Evolutionary conservation across 2,113 vertebrate species (phyloP).

Genomic region (Lanius collurio): DNA sequence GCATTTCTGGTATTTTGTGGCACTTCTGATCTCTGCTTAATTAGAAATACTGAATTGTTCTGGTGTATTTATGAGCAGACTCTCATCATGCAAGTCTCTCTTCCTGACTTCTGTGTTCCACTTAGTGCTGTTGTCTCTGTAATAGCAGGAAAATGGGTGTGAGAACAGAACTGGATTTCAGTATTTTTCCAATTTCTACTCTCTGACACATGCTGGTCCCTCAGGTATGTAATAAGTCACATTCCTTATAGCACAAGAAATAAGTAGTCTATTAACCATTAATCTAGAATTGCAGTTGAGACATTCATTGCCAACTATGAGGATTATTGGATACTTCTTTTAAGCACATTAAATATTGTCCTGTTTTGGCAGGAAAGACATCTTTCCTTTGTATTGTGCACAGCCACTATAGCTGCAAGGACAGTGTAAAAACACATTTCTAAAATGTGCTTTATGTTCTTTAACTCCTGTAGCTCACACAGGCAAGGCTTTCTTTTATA

Average conservation of each 20-base stretch:
- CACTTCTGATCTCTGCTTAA: neutral
- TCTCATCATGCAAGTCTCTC: rapidly evolving
- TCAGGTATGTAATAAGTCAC: rapidly evolving
- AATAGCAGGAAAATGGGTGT: neutral
- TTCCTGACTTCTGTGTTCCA: neutral
- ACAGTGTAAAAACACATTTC: neutral
- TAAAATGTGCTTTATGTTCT: neutral
- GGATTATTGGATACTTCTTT: neutral
- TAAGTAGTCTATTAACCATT: neutral
- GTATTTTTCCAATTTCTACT: neutral
- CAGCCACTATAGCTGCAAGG: neutral
- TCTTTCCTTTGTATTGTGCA: neutral
- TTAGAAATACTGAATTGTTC: neutral
- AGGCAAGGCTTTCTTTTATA: neutral
- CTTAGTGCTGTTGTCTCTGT: neutral
- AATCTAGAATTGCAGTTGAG: neutral
- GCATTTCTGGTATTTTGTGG: neutral
- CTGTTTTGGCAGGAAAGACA: neutral
- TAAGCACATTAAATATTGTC: neutral
- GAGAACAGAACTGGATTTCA: neutral
- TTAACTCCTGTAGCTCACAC: neutral
- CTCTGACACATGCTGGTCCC: neutral
- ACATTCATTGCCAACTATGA: neutral
- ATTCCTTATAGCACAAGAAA: neutral
- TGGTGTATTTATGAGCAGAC: neutral